phyloP scores from a whole-genome alignment of 2,888 invertebrate species.

The Podotricha telesiphe region DNA sequence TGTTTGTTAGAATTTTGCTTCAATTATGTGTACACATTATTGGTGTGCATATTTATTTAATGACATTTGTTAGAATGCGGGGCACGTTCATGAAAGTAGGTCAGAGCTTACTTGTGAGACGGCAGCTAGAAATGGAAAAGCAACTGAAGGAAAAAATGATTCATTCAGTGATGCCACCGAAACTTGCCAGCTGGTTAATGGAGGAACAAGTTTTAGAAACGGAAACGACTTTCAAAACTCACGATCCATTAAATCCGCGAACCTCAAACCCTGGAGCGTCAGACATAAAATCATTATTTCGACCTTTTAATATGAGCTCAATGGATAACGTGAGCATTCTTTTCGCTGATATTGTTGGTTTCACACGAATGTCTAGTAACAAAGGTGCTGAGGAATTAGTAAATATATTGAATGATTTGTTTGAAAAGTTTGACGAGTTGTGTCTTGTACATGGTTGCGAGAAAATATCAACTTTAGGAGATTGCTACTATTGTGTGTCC shows the following conservation, averaged over 20 bases:
- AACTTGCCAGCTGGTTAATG: slow-evolving; percentile 93
- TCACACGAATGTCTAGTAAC: slow-evolving; percentile 98
- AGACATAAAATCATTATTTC: slow-evolving; percentile 92
- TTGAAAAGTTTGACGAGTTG: slow-evolving; percentile 96
- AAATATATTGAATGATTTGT: slow-evolving; percentile 96
- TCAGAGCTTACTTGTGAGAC: slow-evolving; percentile 93
- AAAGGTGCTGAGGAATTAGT: slow-evolving; percentile 98
- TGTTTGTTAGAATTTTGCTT: slow-evolving; percentile 89
- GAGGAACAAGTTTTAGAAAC: slow-evolving; percentile 87
- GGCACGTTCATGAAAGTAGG: slow-evolving; percentile 99
- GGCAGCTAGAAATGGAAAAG: slow-evolving; percentile 96
- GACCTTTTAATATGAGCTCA: slow-evolving; percentile 98
- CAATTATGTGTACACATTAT: slow-evolving; percentile 96
- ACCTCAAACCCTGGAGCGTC: slow-evolving; percentile 83
- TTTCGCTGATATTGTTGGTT: slow-evolving; percentile 99
- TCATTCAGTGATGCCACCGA: slow-evolving; percentile 98
- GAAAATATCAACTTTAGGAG: slow-evolving; percentile 97
- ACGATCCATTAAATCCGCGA: slow-evolving; percentile 71
- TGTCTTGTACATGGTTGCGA: slow-evolving; percentile 96
- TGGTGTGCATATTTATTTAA: slow-evolving; percentile 95
- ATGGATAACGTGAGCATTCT: slow-evolving; percentile 98
- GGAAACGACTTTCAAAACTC: slow-evolving; percentile 81
- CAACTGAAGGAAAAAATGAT: slow-evolving; percentile 98
- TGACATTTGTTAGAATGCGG: slow-evolving; percentile 95
- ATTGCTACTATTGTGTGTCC: slow-evolving; percentile 97